These are phyloP conservation scores for Martes martes DNA, from an alignment of 2,113 vertebrate species.

Conservation along the genomic window DNA sequence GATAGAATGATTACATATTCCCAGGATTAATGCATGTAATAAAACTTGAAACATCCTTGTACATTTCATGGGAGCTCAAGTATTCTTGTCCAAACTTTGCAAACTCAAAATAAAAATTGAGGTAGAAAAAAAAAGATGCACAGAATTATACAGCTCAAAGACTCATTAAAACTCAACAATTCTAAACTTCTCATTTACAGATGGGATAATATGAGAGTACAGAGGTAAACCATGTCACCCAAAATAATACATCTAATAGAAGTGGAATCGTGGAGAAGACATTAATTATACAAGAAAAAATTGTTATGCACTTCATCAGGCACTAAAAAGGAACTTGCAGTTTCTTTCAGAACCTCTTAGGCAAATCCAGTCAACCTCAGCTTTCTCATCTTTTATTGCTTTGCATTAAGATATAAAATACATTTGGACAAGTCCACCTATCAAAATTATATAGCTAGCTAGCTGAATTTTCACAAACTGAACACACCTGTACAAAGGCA, in stretches of 20 bases:
- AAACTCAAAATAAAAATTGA: background rate
- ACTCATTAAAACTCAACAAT: background rate
- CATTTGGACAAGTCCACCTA: background rate
- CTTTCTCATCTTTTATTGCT: background rate
- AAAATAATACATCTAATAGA: background rate
- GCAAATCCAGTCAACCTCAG: background rate
- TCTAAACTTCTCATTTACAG: background rate
- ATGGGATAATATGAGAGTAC: background rate
- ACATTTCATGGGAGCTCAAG: background rate
- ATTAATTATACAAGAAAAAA: background rate
- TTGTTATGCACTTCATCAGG: background rate
- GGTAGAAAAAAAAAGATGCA: background rate
- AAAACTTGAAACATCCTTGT: background rate
- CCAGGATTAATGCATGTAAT: background rate
- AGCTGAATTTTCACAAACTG: background rate
- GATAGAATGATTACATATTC: background rate
- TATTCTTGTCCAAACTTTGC: background rate
- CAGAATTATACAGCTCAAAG: background rate
- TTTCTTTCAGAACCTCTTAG: background rate
- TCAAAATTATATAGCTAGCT: background rate
- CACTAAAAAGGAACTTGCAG: background rate
- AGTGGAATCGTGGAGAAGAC: background rate
- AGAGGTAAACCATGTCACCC: background rate
- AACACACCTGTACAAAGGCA: background rate
- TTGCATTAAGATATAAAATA: background rate